Evolutionary conservation across 35 echinoderm and acorn worm genomes (phyloP).

Genomic region (Strongylocentrotus purpuratus): DNA sequence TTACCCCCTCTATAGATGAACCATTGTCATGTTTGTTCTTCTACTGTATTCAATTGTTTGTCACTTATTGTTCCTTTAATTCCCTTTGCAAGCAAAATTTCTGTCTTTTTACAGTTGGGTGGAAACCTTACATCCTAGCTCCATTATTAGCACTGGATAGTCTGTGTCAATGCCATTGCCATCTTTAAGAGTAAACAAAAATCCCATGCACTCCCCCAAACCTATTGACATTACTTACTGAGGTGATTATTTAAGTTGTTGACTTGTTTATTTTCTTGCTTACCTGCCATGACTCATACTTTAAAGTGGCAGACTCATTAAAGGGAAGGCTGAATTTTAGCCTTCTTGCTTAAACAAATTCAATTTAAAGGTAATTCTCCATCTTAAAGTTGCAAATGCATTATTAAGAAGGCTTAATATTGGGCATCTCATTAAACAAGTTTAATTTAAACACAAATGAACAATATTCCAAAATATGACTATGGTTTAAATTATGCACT

Average conservation of each 20-base stretch:
- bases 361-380: too few species aligned
- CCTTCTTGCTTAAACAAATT: too few species aligned
- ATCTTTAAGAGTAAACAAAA: background rate
- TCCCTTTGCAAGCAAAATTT: background rate
- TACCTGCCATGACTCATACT: background rate
- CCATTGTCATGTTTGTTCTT: background rate
- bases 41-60: background rate
- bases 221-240: background rate
- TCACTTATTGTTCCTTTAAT: background rate
- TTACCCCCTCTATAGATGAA: background rate
- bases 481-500: too few species aligned
- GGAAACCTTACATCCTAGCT: background rate
- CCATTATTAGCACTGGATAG: too few species aligned
- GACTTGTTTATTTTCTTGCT: conserved; percentile 1
- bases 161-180: too few species aligned
- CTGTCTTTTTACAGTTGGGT: background rate
- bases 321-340: too few species aligned
- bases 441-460: too few species aligned
- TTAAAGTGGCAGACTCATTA: background rate
- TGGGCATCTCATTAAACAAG: too few species aligned
- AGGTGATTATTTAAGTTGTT: background rate
- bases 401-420: too few species aligned
- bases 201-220: background rate
- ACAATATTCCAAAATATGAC: too few species aligned
- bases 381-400: too few species aligned